phyloP scores from a whole-genome alignment of 2,113 vertebrate species.

The Madoqua kirkii region DNA sequence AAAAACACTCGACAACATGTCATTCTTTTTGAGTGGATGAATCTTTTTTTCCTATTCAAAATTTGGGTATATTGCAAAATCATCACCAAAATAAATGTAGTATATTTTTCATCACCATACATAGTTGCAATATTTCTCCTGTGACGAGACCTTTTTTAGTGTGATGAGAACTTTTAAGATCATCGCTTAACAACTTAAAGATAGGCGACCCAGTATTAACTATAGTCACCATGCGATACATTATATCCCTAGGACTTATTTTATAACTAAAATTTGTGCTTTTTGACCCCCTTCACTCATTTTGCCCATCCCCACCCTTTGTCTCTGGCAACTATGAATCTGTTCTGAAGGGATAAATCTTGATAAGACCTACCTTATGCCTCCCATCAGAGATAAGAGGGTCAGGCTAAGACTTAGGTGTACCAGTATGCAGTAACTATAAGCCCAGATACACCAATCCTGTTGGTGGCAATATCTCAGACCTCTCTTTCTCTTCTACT shows the following conservation, averaged over 20 bases:
- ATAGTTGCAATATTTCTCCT: background rate
- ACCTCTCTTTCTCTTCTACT: background rate
- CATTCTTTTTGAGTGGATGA: background rate
- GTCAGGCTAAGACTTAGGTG: background rate
- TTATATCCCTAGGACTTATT: background rate
- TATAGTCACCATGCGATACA: background rate
- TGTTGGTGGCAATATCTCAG: background rate
- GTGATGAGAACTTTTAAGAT: background rate
- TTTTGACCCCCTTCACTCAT: background rate
- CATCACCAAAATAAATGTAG: background rate
- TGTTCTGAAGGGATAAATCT: background rate
- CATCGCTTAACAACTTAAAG: background rate
- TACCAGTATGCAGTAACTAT: no score
- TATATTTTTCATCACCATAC: background rate
- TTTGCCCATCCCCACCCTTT: background rate
- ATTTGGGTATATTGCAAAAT: background rate
- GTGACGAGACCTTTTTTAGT: background rate
- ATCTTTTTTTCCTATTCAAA: background rate
- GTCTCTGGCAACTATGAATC: background rate
- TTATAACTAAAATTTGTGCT: background rate
- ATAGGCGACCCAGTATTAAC: background rate
- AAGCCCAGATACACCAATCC: background rate
- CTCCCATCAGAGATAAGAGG: background rate
- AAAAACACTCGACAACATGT: background rate
- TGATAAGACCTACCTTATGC: background rate